Percentiles rank a stretch among this genome's conserved stretches.
These are phyloP conservation scores for Troilus luridus DNA, from an alignment of 2,888 invertebrate species.

Conservation along the genomic window DNA sequence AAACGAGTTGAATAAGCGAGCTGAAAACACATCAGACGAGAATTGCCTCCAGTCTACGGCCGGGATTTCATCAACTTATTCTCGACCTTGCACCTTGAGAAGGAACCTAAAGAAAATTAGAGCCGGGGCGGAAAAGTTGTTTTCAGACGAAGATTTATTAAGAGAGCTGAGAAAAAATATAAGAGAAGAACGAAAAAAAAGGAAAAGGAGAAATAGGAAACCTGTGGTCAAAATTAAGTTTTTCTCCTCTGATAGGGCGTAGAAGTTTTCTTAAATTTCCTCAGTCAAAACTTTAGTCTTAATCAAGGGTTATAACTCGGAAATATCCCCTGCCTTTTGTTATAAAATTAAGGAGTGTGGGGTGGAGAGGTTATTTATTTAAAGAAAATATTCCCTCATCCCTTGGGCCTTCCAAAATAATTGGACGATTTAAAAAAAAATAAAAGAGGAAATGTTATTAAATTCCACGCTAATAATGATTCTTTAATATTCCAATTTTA, in stretches of 20 bases:
- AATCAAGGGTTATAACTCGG: constrained; percentile 27
- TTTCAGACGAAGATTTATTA: constrained; percentile 27
- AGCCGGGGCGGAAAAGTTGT: constrained; percentile 1
- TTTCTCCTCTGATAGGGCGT: not conserved
- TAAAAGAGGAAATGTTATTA: not conserved
- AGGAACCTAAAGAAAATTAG: constrained; percentile 29
- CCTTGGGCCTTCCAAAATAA: not conserved
- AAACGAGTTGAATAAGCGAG: constrained; percentile 23
- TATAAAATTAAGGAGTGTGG: not conserved
- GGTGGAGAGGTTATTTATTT: not conserved
- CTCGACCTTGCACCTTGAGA: not conserved
- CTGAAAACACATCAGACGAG: constrained; percentile 3
- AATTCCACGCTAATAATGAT: not conserved
- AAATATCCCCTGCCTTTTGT: not conserved
- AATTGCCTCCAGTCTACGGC: not conserved
- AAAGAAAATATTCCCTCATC: not conserved
- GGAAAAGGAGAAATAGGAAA: not conserved
- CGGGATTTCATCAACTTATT: constrained; percentile 21
- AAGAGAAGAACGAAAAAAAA: not conserved
- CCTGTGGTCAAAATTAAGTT: constrained; percentile 42
- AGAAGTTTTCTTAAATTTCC: constrained; percentile 40
- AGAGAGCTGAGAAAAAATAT: not conserved
- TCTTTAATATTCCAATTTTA: too few relatives aligned
- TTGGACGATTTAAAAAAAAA: not conserved
- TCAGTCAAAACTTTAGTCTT: constrained; percentile 28